phyloP scores from a whole-genome alignment of 2,797 vertebrate genomes.

The Liparis tanakae region DNA sequence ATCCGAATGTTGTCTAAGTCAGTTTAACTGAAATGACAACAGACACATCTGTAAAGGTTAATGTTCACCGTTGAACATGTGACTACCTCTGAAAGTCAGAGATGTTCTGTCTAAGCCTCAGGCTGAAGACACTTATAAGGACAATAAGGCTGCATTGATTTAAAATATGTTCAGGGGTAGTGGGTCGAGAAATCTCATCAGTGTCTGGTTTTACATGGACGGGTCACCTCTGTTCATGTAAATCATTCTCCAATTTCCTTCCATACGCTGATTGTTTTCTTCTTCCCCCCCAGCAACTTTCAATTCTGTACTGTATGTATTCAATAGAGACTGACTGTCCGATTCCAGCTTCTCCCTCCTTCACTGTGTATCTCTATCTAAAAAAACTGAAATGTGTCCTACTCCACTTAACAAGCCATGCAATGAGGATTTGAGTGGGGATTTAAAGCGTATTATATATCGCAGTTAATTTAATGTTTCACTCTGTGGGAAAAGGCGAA shows the following conservation, averaged over 20 bases:
- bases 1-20: neutral
- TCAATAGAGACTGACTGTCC: neutral
- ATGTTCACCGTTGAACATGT: neutral
- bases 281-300: neutral
- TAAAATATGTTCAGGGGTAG: neutral
- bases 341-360: neutral
- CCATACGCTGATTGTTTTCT: neutral
- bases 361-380: neutral
- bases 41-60: neutral
- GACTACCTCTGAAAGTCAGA: neutral
- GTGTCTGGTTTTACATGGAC: neutral
- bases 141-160: neutral
- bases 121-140: neutral
- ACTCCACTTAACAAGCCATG: neutral
- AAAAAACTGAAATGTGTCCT: slow-evolving; percentile 7
- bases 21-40: slow-evolving; percentile 1
- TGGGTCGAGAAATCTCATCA: neutral
- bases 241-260: neutral
- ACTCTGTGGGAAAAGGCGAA: neutral
- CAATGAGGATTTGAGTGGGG: neutral
- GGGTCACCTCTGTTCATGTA: neutral
- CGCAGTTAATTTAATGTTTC: slow-evolving; percentile 17
- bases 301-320: neutral
- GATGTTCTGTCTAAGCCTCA: neutral
- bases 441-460: neutral